These are phyloP conservation scores for Chiridota heheva DNA, from an alignment of 35 echinoderm and acorn worm species.

Conservation along the genomic window DNA sequence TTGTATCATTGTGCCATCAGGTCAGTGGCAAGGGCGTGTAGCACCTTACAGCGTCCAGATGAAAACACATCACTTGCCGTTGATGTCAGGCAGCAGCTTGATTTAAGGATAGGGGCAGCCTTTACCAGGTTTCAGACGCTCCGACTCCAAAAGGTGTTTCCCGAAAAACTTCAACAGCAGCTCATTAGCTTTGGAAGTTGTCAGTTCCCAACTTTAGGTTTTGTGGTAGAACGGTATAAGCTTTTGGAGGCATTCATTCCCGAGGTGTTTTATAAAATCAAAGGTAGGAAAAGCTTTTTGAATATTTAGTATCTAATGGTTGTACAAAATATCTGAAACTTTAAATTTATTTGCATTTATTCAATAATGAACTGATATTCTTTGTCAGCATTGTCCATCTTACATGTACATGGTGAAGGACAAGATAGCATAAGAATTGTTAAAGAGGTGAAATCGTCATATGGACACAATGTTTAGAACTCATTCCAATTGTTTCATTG, in stretches of 20 bases:
- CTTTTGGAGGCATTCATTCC: constrained; percentile 91
- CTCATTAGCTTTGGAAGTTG: constrained; percentile 96
- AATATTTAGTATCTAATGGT: neutral
- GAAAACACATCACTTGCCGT: constrained; percentile 74
- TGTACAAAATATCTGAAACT: too few relatives aligned
- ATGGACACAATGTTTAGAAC: too few relatives aligned
- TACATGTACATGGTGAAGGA: too few relatives aligned
- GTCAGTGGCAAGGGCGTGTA: constrained; percentile 79
- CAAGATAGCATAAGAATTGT: too few relatives aligned
- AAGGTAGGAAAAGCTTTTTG: too few relatives aligned
- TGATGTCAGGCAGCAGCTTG: constrained; percentile 91
- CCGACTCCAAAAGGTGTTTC: constrained; percentile 83
- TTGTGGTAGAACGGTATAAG: constrained; percentile 97
- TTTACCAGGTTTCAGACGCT: constrained; percentile 96
- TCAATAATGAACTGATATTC: too few relatives aligned
- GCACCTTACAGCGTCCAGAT: constrained; percentile 64
- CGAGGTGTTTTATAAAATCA: constrained; percentile 95
- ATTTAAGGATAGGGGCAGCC: constrained; percentile 93
- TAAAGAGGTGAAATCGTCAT: too few relatives aligned
- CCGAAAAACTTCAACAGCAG: constrained; percentile 61
- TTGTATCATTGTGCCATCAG: constrained; percentile 51
- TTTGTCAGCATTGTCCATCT: too few relatives aligned
- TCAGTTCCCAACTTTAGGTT: constrained; percentile 96
- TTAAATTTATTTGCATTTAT: too few relatives aligned
- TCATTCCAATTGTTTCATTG: too few relatives aligned